phyloP scores from a whole-genome alignment of 1,140 invertebrate species.

The Cecropterus lyciades region DNA sequence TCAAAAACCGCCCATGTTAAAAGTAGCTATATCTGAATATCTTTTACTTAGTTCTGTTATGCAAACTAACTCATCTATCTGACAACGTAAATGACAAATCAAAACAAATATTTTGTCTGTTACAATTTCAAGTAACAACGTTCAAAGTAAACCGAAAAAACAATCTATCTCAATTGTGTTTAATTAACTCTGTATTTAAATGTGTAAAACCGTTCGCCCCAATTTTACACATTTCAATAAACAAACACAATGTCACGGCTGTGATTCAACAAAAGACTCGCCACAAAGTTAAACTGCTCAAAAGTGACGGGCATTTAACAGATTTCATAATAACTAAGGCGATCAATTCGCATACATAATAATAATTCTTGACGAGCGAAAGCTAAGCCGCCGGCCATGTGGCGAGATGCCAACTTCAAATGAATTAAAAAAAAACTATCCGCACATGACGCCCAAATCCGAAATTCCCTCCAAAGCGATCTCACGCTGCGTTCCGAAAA shows the following conservation, averaged over 20 bases:
- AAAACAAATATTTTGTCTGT: conserved; percentile 1
- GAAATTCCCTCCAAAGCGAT: conserved; percentile 73
- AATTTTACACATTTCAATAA: conserved; percentile 64
- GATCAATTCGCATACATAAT: conserved; percentile 57
- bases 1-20: too few relatives aligned
- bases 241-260: conserved; percentile 55
- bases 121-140: background rate
- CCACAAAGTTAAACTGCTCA: conserved; percentile 46
- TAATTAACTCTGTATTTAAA: conserved; percentile 10
- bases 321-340: conserved; percentile 59
- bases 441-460: conserved; percentile 76
- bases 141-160: conserved; percentile 27
- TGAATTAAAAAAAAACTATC: conserved; percentile 62
- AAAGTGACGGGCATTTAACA: conserved; percentile 61
- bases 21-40: too few relatives aligned
- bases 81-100: background rate
- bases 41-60: background rate
- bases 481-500: conserved; percentile 71
- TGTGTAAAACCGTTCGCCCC: conserved; percentile 36
- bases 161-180: conserved; percentile 6
- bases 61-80: background rate
- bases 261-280: conserved; percentile 51
- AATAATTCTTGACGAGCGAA: conserved; percentile 66
- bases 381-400: conserved; percentile 59
- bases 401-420: conserved; percentile 54